phyloP scores from a whole-genome alignment of 2,113 vertebrate genomes.

The Myiopsitta monachus region DNA sequence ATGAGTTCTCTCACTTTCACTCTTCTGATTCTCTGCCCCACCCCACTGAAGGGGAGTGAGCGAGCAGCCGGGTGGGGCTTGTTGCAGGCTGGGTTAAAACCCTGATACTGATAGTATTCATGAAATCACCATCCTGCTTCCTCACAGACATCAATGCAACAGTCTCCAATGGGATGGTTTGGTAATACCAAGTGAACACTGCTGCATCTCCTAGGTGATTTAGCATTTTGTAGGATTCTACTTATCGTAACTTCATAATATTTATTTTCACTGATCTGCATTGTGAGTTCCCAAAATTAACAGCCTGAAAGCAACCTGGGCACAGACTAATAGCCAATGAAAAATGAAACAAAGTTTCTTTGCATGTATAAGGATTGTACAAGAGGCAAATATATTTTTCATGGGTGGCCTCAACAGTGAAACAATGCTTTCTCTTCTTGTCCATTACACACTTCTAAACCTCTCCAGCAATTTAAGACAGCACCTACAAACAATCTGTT shows the following conservation, averaged over 20 bases:
- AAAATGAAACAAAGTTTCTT: background rate
- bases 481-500: background rate
- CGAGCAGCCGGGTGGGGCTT: background rate
- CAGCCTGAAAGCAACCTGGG: background rate
- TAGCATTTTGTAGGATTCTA: background rate
- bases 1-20: background rate
- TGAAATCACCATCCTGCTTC: background rate
- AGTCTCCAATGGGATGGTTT: background rate
- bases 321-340: background rate
- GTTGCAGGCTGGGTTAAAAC: background rate
- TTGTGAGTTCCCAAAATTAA: background rate
- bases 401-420: background rate
- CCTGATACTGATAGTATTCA: background rate
- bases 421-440: background rate
- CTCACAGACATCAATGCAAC: background rate
- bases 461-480: background rate
- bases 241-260: background rate
- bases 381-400: background rate
- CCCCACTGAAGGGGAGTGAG: background rate
- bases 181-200: fast-evolving
- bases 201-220: background rate
- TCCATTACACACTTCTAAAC: background rate
- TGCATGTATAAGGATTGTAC: background rate
- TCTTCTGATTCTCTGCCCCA: background rate
- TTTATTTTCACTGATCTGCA: background rate